Evolutionary conservation across 2,797 vertebrate species (phyloP), one percentile per base, ranked within the genome.

Genomic region (Hylomyscus alleni): DNA sequence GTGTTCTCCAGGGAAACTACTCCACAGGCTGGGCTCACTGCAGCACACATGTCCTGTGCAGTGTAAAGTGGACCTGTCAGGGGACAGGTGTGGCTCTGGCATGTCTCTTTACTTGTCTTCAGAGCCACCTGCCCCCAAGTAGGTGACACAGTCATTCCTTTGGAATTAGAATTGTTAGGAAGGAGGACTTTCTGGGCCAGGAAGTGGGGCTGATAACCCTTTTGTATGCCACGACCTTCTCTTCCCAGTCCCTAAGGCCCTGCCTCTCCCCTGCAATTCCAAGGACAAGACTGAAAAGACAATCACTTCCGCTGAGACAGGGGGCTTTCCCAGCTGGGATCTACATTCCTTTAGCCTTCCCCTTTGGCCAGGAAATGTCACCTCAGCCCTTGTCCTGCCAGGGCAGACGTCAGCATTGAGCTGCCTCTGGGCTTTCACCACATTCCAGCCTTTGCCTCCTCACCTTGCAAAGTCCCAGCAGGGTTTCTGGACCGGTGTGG

Each of bases 321-420:
- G 1, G 1, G 54, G 9, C 29, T n/a, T 78, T 65, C 62, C 56
- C 37, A 58, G 31, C 19, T 12, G 98, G 98, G 98, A 98, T 98
- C 98, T 98, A 97, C 98, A 98, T 99, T 98, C 99, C 98, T 99
- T 99, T n/a, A 56, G 83, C 44, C 19, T 44, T 65, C 98, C 98
- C 24, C 47, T 14, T 26, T 19, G n/a, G 56, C 77, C 40, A 62
- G 82, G 69, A 15, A 24, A 31, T 22, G 19, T 12, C 65, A 11
- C 17, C 31, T 69, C 17, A 29, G 12, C 6, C 40, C 1, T 22
- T n/a, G 1, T 2, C 3, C 44, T 72, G 44, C 31, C 20, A 24
- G 44, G 34, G 58, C 52, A 72, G 2, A 2, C 0, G n/a, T 72
- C 15, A 5, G 69, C 17, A 17, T 44, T 17, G 2, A 11, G 62